These are phyloP conservation scores for Hirtodrosophila alboralis DNA, from an alignment of 2,888 invertebrate species.

Conservation along the genomic window DNA sequence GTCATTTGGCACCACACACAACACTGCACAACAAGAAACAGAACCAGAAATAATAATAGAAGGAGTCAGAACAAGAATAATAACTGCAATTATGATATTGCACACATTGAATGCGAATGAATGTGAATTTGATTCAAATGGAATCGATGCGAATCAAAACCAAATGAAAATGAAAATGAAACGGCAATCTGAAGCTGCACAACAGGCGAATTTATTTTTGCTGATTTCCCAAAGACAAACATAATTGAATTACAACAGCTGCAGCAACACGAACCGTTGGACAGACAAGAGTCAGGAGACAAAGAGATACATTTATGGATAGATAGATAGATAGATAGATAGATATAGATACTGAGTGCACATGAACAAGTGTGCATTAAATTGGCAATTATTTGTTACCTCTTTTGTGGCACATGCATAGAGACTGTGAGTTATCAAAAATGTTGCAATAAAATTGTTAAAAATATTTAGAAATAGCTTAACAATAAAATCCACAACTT, in stretches of 20 bases:
- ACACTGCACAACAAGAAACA: conserved; percentile 1
- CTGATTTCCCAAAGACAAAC: conserved; percentile 77
- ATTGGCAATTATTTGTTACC: conserved; percentile 73
- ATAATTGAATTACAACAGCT: conserved; percentile 70
- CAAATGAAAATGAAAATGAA: no score
- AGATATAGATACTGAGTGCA: conserved; percentile 15
- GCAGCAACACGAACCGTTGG: conserved; percentile 18
- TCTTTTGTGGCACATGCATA: conserved; percentile 4
- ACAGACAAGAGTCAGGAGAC: not conserved
- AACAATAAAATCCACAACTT: no score
- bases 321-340: conserved; percentile 3
- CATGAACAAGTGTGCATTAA: conserved; percentile 61
- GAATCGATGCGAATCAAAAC: conserved; percentile 15
- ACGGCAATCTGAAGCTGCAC: conserved; percentile 44
- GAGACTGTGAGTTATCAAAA: conserved; percentile 1
- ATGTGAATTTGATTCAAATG: conserved; percentile 1
- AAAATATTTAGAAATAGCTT: not conserved
- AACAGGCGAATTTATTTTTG: conserved; percentile 69
- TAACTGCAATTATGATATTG: conserved; percentile 61
- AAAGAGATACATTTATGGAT: conserved; percentile 6
- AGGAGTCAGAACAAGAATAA: conserved; percentile 37
- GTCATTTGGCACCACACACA: conserved; percentile 45
- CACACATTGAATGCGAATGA: conserved; percentile 50
- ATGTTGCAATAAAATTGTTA: conserved; percentile 1
- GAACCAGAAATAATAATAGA: no score